Conservation (phyloP, 2,888 invertebrate species). For the Blastobasis adustella region DNA sequence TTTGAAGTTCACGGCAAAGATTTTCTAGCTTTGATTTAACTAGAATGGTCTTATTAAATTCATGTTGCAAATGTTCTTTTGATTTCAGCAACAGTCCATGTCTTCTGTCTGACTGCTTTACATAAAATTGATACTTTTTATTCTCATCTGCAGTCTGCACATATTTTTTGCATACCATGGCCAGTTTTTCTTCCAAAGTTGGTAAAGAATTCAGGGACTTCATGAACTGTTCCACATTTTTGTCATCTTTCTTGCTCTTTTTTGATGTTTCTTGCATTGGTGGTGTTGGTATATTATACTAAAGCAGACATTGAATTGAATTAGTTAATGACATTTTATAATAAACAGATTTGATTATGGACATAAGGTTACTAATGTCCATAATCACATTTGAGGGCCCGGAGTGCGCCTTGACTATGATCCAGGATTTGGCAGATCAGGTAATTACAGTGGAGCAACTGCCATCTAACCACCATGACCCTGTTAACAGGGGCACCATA, state of each 20-base stretch:
- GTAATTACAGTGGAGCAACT: slow-evolving; percentile 8
- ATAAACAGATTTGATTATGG: not conserved
- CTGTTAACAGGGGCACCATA: no score
- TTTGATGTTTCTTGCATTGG: slow-evolving; percentile 34
- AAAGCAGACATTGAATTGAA: slow-evolving; percentile 9
- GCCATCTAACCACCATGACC: not conserved
- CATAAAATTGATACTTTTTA: slow-evolving; percentile 71
- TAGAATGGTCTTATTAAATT: slow-evolving; percentile 87
- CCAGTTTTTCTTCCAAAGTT: slow-evolving; percentile 80
- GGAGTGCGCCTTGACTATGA: not conserved
- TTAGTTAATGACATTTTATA: not conserved
- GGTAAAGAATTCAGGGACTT: slow-evolving; percentile 74
- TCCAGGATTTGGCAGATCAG: not conserved
- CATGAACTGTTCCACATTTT: slow-evolving; percentile 79
- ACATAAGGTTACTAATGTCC: not conserved
- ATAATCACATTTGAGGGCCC: not conserved
- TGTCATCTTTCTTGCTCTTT: slow-evolving; percentile 71
- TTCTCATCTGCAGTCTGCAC: slow-evolving; percentile 84
- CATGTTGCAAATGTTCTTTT: slow-evolving; percentile 87
- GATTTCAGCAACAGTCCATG: slow-evolving; percentile 78
- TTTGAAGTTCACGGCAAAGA: slow-evolving; percentile 93
- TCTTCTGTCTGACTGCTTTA: slow-evolving; percentile 77
- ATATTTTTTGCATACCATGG: slow-evolving; percentile 83
- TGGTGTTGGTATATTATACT: slow-evolving; percentile 34
- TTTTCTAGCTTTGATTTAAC: slow-evolving; percentile 90